Conservation (phyloP, 2,113 vertebrate species). For the Psittacula cyanocephala region DNA sequence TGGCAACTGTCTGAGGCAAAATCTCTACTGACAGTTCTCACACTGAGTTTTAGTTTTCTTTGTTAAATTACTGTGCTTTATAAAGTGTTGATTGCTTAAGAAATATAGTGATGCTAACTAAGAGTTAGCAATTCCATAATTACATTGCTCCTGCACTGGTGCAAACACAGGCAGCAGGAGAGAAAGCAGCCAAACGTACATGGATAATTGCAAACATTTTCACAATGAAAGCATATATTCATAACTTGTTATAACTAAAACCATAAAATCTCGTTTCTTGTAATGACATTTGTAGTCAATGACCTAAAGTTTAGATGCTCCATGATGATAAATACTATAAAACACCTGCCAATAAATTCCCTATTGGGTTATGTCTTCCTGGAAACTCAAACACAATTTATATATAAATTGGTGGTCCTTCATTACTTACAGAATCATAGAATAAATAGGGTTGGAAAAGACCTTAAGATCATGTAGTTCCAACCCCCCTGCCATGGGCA, state of each 20-base stretch:
- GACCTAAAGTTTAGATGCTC: neutral
- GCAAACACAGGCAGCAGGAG: neutral
- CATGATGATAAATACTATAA: neutral
- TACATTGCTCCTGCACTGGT: neutral
- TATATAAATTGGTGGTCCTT: neutral
- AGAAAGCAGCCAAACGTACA: neutral
- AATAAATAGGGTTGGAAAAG: too few relatives aligned
- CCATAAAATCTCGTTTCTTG: neutral
- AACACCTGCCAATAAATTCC: neutral
- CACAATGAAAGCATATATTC: neutral
- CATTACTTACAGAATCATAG: neutral
- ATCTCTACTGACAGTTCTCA: neutral
- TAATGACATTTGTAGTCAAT: neutral
- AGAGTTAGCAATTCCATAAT: neutral
- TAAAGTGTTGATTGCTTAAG: neutral
- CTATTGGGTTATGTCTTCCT: neutral
- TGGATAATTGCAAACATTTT: neutral
- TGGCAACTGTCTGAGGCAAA: neutral
- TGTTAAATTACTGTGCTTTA: neutral
- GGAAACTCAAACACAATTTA: neutral
- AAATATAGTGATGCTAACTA: neutral
- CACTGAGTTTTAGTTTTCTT: neutral
- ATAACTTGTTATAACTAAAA: neutral
- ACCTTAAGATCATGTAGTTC: too few relatives aligned
- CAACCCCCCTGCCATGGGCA: too few relatives aligned